phyloP scores from a whole-genome alignment of 2,888 invertebrate species.

The Phaedon cochleariae region DNA sequence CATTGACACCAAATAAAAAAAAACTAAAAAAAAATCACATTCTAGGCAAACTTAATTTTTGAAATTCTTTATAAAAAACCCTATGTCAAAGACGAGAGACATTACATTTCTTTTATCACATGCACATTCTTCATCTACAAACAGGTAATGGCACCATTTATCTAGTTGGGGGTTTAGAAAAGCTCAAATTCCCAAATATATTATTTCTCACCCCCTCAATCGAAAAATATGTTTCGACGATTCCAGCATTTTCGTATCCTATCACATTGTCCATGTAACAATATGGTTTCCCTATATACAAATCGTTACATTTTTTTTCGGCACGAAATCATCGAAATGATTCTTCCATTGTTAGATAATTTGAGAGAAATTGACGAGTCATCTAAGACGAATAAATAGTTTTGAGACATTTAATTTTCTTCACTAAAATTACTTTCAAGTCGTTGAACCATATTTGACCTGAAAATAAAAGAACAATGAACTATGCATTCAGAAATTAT shows the following conservation, averaged over 20 bases:
- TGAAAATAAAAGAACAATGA: slow-evolving; percentile 21
- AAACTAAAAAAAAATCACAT: slow-evolving; percentile 36
- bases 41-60: not conserved
- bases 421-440: slow-evolving; percentile 38
- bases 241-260: slow-evolving; percentile 31
- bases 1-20: slow-evolving; percentile 49
- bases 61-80: slow-evolving; percentile 22
- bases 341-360: slow-evolving; percentile 27
- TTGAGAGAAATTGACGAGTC: slow-evolving; percentile 45
- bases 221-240: slow-evolving; percentile 18
- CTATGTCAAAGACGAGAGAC: slow-evolving; percentile 32
- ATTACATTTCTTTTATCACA: slow-evolving; percentile 29
- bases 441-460: slow-evolving; percentile 37
- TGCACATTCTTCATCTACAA: slow-evolving; percentile 32
- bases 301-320: slow-evolving; percentile 37
- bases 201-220: slow-evolving; percentile 4
- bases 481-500: not conserved
- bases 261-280: no score
- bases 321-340: slow-evolving; percentile 27
- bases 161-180: slow-evolving; percentile 12
- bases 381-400: slow-evolving; percentile 44
- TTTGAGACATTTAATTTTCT: slow-evolving; percentile 42
- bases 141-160: slow-evolving; percentile 28
- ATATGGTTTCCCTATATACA: slow-evolving; percentile 36
- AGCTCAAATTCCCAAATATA: slow-evolving; percentile 4